Base-by-base conservation (phyloP, 1,140 invertebrate species). In the Geopemphigus sp. region DNA sequence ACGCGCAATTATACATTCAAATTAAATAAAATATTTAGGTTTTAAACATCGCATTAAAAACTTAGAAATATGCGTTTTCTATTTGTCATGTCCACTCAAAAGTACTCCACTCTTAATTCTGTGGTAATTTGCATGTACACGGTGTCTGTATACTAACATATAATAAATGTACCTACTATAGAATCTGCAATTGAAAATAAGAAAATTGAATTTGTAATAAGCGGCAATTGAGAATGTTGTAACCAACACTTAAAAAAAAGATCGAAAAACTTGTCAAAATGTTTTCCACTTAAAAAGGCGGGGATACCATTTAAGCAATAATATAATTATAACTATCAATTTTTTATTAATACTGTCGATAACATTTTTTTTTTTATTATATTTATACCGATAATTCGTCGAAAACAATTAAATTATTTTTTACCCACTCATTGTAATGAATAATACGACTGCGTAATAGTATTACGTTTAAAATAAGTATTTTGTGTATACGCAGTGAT, bases 281-380 rank as follows among this genome's bases (percentile, higher is more conserved):
- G n/a, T n/a, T n/a, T 50, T 50, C 66, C 14, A 5, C n/a, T 72
- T 72, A 26, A 29, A 54, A 54, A 72, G 12, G 29, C 3, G 68
- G 50, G 22, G 17, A 72, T 15, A 70, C 47, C 8, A 50, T 54
- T 29, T 72, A 53, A 72, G 68, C 68, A 72, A 72, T 72, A 72
- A 54, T 54, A 50, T 50, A n/a, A 29, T 54, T 29, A 72, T 70
- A 54, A 29, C 8, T 53, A 29, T 72, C 17, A 72, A 29, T 72
- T 8, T 47, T 57, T 57, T 68, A 50, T 26, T 70, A 50, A 70
- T 39, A 39, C 54, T 24, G 53, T 72, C 54, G 17, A 72, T 72
- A 72, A 72, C 24, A 54, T 29, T 53, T 72, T 53, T 72, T 47
- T 29, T 50, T 54, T 19, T 32, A 64, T 68, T 50, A 68, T 68